Percentiles rank a stretch among this genome's conserved stretches.
Evolutionary conservation across 35 echinoderm and acorn worm species (phyloP).

Genomic region (Ptychodera flava): DNA sequence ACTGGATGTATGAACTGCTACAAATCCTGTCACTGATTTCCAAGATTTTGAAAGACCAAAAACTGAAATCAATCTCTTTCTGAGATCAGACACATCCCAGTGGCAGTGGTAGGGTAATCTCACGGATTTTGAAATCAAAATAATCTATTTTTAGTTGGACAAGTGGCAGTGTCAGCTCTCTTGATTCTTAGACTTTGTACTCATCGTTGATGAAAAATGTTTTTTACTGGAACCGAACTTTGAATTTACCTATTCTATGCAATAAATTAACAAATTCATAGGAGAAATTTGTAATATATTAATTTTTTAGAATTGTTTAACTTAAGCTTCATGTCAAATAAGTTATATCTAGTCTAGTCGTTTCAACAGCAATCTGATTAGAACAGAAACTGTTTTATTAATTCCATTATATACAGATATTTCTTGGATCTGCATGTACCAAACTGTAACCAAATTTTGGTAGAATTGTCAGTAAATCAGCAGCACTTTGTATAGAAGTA

Average conservation of each 20-base stretch:
- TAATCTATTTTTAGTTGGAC: neutral
- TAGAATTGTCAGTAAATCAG: too few species aligned
- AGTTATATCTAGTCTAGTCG: neutral
- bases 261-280: neutral
- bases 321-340: neutral
- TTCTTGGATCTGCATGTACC: neutral
- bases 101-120: too few species aligned
- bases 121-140: neutral
- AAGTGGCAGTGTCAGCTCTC: neutral
- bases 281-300: neutral
- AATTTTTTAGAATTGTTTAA: neutral
- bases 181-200: neutral
- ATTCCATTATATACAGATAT: neutral
- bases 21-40: too few species aligned
- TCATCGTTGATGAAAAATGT: neutral
- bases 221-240: neutral
- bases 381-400: too few species aligned
- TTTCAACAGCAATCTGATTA: too few species aligned
- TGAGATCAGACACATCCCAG: too few species aligned
- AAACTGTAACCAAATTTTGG: neutral
- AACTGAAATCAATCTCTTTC: too few species aligned
- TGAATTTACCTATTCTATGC: neutral
- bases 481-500: neutral
- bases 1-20: too few species aligned
- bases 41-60: too few species aligned